phyloP scores from a whole-genome alignment of 2,113 vertebrate genomes.

The Anhinga rufa region DNA sequence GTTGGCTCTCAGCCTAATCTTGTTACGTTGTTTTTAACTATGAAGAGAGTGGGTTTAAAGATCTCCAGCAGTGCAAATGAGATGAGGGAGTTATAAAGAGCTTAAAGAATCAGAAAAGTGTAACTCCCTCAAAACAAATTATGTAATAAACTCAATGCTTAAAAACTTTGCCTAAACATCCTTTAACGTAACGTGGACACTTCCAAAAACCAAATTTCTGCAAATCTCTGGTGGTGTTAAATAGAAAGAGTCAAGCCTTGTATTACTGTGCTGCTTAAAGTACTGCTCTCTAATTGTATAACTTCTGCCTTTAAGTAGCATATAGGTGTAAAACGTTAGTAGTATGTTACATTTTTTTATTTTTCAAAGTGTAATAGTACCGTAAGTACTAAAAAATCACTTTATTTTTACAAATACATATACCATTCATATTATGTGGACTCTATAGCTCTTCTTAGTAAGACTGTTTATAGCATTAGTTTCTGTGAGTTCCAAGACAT shows the following conservation, averaged over 20 bases:
- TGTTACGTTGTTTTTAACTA: conserved; percentile 63
- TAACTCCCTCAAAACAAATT: neutral
- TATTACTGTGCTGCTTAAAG: neutral
- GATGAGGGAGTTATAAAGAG: conserved; percentile 50
- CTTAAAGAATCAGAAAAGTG: conserved; percentile 27
- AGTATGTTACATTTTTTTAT: neutral
- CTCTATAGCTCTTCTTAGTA: neutral
- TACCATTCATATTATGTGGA: too few relatives aligned
- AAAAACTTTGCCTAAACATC: neutral
- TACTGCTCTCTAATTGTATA: neutral
- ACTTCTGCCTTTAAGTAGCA: neutral
- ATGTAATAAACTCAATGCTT: neutral
- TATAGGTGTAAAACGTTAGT: neutral
- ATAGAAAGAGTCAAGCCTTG: neutral
- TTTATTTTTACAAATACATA: neutral
- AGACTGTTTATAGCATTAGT: neutral
- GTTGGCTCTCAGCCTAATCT: conserved; percentile 55
- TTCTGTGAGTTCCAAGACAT: neutral
- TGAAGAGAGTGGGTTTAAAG: conserved; percentile 56
- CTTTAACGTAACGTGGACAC: neutral
- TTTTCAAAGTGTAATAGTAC: neutral
- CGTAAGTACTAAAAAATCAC: neutral
- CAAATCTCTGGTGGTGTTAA: neutral
- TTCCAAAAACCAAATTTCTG: neutral
- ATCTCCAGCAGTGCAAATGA: conserved; percentile 42